Conservation (phyloP, 1,140 invertebrate species). For the Araneus ventricosus region DNA sequence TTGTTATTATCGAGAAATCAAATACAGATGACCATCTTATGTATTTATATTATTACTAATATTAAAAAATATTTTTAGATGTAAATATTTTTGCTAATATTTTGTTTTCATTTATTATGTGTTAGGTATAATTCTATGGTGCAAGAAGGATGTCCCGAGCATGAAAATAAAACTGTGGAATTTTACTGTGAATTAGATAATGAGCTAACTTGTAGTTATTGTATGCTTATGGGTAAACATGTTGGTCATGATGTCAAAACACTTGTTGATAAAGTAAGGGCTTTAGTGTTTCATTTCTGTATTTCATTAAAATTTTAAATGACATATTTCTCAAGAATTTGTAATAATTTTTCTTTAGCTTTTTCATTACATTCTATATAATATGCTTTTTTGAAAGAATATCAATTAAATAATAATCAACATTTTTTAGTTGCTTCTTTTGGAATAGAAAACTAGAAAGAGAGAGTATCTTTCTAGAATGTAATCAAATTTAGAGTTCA, state of each 20-base stretch:
- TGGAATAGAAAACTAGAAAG: no score
- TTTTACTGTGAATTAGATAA: constrained; percentile 74
- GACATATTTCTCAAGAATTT: no score
- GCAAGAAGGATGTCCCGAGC: constrained; percentile 66
- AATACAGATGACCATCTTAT: no score
- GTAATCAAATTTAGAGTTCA: no score
- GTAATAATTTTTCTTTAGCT: background rate
- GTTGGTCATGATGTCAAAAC: constrained; percentile 70
- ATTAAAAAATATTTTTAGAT: no score
- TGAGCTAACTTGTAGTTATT: constrained; percentile 69
- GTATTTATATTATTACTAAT: no score
- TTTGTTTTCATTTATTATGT: background rate
- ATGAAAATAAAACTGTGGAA: constrained; percentile 68
- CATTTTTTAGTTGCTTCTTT: no score
- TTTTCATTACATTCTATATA: background rate
- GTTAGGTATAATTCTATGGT: constrained; percentile 63
- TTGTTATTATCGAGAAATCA: no score
- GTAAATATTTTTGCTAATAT: no score
- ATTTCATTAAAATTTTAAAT: background rate
- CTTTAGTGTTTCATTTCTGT: background rate
- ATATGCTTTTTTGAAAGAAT: background rate
- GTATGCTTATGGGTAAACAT: constrained; percentile 65
- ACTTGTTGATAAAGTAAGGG: constrained; percentile 69
- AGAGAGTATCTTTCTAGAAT: no score
- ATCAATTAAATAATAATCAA: background rate